Conservation (phyloP, 1,140 invertebrate genomes). For the Atopsyche davidsoni region DNA sequence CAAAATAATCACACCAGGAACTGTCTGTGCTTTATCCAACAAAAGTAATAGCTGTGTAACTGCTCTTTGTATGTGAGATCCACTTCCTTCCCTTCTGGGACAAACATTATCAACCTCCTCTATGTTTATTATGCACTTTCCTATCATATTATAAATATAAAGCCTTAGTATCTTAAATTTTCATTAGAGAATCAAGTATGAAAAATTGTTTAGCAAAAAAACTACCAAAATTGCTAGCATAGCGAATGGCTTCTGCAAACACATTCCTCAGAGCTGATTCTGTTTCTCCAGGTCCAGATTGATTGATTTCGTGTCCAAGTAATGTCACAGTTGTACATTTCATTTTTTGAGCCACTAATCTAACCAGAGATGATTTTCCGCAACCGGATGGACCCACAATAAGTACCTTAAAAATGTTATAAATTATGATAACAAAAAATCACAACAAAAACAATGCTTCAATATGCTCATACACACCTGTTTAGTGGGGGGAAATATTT, state of each 20-base stretch:
- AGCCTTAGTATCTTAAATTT: conserved; percentile 22
- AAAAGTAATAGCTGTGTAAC: conserved; percentile 36
- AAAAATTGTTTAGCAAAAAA: conserved; percentile 9
- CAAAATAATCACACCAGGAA: conserved; percentile 36
- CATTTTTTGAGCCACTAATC: conserved; percentile 17
- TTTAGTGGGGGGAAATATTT: conserved; percentile 20
- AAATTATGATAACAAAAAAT: too few species aligned
- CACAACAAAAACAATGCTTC: too few species aligned
- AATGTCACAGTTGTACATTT: conserved; percentile 19
- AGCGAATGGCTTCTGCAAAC: conserved; percentile 37
- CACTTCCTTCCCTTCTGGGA: conserved; percentile 25
- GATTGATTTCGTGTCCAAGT: conserved; percentile 18
- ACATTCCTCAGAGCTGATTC: conserved; percentile 37
- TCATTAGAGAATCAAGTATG: too few species aligned
- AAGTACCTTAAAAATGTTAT: conserved; percentile 22
- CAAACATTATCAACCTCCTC: conserved; percentile 40
- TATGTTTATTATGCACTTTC: conserved; percentile 35
- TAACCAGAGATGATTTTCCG: conserved; percentile 26
- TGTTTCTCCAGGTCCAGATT: conserved; percentile 39
- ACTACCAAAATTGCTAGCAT: conserved; percentile 30
- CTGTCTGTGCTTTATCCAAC: conserved; percentile 35
- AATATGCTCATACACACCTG: conserved; percentile 17
- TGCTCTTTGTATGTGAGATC: conserved; percentile 32
- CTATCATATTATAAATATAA: conserved; percentile 21
- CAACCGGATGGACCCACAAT: conserved; percentile 27